Conservation (phyloP, 2,113 vertebrate genomes). For the Podarcis cretensis region DNA sequence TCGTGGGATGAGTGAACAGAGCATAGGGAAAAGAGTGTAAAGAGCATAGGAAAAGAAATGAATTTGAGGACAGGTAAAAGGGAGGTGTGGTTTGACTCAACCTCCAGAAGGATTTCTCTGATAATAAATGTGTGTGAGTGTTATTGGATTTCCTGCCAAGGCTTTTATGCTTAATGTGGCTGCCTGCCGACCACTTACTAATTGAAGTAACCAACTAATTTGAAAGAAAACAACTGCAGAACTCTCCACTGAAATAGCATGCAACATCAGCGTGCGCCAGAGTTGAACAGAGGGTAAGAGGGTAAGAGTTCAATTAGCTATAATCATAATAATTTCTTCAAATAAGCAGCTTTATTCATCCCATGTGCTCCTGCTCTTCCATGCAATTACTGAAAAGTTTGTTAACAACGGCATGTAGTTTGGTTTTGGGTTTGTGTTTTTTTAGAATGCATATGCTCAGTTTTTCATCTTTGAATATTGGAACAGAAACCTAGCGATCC, state of each 20-base stretch:
- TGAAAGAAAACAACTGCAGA: constrained; percentile 4
- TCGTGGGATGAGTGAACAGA: not conserved
- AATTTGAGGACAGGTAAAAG: not conserved
- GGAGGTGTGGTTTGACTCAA: not conserved
- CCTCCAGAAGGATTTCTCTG: not conserved
- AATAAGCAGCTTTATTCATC: constrained; percentile 29
- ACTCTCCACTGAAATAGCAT: constrained; percentile 1
- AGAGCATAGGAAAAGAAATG: not conserved
- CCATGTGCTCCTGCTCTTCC: constrained; percentile 7
- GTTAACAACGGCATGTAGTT: not conserved
- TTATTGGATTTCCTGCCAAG: not conserved
- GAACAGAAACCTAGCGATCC: not conserved
- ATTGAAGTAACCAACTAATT: constrained; percentile 19
- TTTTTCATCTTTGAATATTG: not conserved
- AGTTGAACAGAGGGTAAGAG: constrained; percentile 9
- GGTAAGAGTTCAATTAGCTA: constrained; percentile 15
- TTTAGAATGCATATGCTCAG: not conserved
- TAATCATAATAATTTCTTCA: constrained; percentile 26
- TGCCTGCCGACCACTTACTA: not conserved
- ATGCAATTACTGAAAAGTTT: constrained; percentile 1
- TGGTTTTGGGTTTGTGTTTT: not conserved
- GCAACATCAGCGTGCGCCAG: constrained; percentile 19
- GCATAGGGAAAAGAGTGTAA: too few relatives aligned
- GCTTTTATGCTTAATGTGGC: not conserved
- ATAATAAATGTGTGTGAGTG: not conserved